Conservation (phyloP, 2,888 invertebrate species). For the Itoplectis maculator region DNA sequence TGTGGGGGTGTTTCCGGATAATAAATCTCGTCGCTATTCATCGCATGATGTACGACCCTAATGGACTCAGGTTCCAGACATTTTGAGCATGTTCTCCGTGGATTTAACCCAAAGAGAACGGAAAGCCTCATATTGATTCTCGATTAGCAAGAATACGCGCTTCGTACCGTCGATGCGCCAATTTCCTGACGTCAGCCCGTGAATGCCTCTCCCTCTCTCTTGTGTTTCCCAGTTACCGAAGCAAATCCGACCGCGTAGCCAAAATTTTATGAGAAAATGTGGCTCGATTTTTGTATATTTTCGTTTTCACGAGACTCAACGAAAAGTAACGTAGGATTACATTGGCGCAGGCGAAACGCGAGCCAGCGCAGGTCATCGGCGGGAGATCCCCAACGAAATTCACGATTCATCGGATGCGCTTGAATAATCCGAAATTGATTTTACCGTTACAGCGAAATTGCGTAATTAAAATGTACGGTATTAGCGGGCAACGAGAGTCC, state of each 20-base stretch:
- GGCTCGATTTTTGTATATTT: background rate
- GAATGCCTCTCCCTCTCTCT: conserved; percentile 2
- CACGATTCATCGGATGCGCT: conserved; percentile 14
- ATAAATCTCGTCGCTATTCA: conserved; percentile 11
- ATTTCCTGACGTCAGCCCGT: conserved; percentile 52
- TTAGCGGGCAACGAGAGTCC: conserved; percentile 6
- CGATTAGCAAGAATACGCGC: conserved; percentile 63
- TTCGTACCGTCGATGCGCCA: conserved; percentile 59
- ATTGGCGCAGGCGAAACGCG: background rate
- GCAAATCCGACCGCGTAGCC: background rate
- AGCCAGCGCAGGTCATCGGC: background rate
- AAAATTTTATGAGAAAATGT: background rate
- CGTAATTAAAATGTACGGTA: conserved; percentile 24
- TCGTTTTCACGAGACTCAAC: background rate
- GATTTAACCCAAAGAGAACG: background rate
- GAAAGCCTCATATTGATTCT: conserved; percentile 66
- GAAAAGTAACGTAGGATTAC: background rate
- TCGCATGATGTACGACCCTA: conserved; percentile 38
- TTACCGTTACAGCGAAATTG: conserved; percentile 27
- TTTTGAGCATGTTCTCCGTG: background rate
- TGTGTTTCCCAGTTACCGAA: too few relatives aligned
- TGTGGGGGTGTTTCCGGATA: background rate
- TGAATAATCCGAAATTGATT: conserved; percentile 5
- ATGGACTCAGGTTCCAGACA: conserved; percentile 10
- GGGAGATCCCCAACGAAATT: conserved; percentile 14